phyloP scores from a whole-genome alignment of 2,888 invertebrate species.

The Idaea biselata region DNA sequence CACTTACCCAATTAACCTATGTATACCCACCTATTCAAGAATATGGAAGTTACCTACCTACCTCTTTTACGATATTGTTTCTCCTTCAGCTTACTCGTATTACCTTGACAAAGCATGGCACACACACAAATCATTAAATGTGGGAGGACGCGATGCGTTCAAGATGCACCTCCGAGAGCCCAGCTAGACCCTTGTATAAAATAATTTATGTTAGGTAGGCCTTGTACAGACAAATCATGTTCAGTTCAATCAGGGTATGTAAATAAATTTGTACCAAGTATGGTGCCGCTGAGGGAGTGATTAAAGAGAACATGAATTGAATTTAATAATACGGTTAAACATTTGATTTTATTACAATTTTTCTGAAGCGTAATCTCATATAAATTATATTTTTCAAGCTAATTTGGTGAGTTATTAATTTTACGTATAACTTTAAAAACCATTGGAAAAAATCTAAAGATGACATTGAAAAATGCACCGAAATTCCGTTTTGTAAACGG shows the following conservation, averaged over 20 bases:
- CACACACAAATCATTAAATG: neutral
- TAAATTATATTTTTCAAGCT: too few relatives aligned
- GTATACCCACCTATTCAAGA: too few relatives aligned
- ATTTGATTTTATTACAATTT: too few relatives aligned
- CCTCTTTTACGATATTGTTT: neutral
- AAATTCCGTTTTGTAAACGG: too few relatives aligned
- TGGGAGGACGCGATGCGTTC: neutral
- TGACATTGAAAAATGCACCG: too few relatives aligned
- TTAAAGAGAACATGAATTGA: neutral
- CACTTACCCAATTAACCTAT: too few relatives aligned
- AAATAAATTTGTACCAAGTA: neutral
- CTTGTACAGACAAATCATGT: neutral
- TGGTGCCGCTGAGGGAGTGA: neutral
- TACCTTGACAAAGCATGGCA: neutral
- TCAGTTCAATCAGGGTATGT: neutral
- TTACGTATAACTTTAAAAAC: too few relatives aligned
- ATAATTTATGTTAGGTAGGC: neutral
- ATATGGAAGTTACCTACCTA: too few relatives aligned
- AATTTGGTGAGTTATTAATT: too few relatives aligned
- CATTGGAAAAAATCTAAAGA: too few relatives aligned
- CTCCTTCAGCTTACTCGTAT: neutral
- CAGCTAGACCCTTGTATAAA: neutral
- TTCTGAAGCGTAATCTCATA: too few relatives aligned
- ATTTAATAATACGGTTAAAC: too few relatives aligned
- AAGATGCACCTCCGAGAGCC: neutral